These are phyloP conservation scores for Alexandromys fortis DNA, from an alignment of 2,113 vertebrate species.

Conservation along the genomic window DNA sequence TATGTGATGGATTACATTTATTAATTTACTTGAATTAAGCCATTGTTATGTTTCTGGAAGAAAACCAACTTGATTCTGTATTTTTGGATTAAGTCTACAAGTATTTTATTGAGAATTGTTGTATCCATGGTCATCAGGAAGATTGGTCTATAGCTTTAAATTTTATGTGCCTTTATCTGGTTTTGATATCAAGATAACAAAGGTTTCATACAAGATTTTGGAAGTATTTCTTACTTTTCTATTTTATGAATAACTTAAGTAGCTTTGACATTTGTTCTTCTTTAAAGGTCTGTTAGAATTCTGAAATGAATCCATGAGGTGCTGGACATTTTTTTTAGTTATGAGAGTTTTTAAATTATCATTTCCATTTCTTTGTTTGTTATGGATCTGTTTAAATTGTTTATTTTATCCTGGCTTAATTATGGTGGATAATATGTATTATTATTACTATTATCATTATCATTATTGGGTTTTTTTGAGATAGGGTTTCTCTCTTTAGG, in stretches of 20 bases:
- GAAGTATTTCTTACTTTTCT: neutral
- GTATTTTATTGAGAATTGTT: neutral
- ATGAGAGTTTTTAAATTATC: neutral
- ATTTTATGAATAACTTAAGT: neutral
- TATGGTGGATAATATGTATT: neutral
- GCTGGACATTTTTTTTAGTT: neutral
- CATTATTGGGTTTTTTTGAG: too few relatives aligned
- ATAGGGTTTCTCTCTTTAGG: too few relatives aligned
- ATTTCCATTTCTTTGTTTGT: neutral
- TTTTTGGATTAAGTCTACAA: neutral
- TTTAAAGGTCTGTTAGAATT: neutral
- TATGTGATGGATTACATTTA: neutral
- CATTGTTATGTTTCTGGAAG: neutral
- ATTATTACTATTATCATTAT: too few relatives aligned
- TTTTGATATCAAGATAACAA: neutral
- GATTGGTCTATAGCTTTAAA: neutral
- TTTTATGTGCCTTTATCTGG: neutral
- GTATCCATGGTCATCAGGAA: neutral
- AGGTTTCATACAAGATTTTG: neutral
- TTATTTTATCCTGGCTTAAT: neutral
- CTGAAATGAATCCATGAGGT: neutral
- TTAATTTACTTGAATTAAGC: neutral
- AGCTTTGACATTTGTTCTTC: neutral
- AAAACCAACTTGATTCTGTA: neutral
- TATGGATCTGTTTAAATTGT: neutral